Percentiles rank a stretch among this genome's conserved stretches.
Evolutionary conservation across 2,113 vertebrate species (phyloP).

Genomic region (Vulpes vulpes): DNA sequence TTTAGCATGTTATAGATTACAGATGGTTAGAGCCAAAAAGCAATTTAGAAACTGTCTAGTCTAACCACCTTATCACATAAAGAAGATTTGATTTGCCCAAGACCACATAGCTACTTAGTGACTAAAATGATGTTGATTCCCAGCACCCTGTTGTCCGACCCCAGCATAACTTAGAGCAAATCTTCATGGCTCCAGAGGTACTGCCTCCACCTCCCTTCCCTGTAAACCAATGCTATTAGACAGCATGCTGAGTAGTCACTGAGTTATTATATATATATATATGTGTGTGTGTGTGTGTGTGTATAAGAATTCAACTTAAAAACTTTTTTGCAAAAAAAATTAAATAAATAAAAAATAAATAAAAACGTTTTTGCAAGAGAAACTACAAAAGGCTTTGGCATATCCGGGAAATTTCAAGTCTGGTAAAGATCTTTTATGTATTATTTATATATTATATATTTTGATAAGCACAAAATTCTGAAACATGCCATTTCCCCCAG

Average conservation of each 20-base stretch:
- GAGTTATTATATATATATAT: neutral
- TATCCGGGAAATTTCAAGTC: neutral
- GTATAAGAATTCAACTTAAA: neutral
- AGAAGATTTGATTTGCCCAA: neutral
- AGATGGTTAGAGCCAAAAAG: neutral
- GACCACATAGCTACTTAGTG: neutral
- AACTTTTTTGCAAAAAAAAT: neutral
- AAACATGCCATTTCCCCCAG: neutral
- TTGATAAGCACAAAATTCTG: slow-evolving; percentile 51
- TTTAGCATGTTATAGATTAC: neutral
- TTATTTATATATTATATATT: neutral
- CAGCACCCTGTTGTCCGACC: neutral
- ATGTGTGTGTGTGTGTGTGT: too few species aligned
- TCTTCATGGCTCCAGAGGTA: neutral
- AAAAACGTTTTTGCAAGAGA: neutral
- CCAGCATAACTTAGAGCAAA: neutral
- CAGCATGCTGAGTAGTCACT: neutral
- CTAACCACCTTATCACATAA: neutral
- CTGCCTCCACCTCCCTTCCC: neutral
- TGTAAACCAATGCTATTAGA: neutral
- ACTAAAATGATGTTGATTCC: neutral
- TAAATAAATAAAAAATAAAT: too few species aligned
- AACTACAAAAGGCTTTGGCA: slow-evolving; percentile 29
- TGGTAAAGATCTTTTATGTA: neutral
- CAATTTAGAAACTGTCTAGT: neutral